Evolutionary conservation across 1,140 invertebrate genomes (phyloP).

Genomic region (Nephila pilipes): DNA sequence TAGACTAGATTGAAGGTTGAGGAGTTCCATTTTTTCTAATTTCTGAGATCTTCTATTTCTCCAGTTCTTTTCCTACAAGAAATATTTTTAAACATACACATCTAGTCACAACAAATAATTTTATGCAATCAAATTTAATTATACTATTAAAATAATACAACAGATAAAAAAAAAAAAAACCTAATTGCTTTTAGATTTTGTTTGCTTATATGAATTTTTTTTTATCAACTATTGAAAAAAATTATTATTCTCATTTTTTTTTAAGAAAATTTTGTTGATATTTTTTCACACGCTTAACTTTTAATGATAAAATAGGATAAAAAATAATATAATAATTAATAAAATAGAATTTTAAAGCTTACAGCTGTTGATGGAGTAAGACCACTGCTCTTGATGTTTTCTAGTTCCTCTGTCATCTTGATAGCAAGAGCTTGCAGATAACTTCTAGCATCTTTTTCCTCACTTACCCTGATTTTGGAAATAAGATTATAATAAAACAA

Average conservation of each 20-base stretch:
- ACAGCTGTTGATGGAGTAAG: conserved; percentile 72
- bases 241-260: too few species aligned
- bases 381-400: conserved; percentile 89
- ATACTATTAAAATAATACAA: too few species aligned
- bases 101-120: background rate
- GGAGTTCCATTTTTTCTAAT: conserved; percentile 98
- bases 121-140: background rate
- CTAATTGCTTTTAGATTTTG: too few species aligned
- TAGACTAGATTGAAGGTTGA: conserved; percentile 96
- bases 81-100: background rate
- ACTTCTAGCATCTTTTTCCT: conserved; percentile 98
- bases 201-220: too few species aligned
- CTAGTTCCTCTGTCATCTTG: conserved; percentile 99
- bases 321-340: too few species aligned
- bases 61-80: conserved; percentile 89
- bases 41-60: conserved; percentile 97
- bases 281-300: too few species aligned
- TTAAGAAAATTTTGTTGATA: too few species aligned
- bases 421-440: conserved; percentile 98
- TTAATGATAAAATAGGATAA: too few species aligned
- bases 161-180: too few species aligned
- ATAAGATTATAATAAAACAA: background rate
- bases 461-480: conserved; percentile 87
- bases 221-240: too few species aligned
- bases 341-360: conserved; percentile 16